Conservation (phyloP, 2,113 vertebrate species). For the Platanista minor region DNA sequence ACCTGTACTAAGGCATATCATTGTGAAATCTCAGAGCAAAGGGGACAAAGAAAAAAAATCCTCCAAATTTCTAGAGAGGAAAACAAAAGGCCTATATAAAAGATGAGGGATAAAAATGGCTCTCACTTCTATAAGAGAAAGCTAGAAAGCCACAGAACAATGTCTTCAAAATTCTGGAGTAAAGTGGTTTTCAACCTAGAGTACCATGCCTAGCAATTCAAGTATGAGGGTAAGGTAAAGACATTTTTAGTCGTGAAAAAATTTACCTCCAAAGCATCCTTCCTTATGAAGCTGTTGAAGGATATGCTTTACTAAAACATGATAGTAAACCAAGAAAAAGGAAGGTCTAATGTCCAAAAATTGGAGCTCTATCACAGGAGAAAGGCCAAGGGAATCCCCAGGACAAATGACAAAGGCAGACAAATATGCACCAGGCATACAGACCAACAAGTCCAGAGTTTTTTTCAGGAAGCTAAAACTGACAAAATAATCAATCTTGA, state of each 20-base stretch:
- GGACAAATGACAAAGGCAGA: background rate
- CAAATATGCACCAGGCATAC: background rate
- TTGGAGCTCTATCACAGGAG: background rate
- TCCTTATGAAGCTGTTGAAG: background rate
- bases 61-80: background rate
- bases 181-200: background rate
- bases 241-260: background rate
- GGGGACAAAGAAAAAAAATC: background rate
- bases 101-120: background rate
- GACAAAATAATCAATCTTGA: background rate
- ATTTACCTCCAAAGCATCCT: background rate
- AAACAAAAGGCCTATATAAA: background rate
- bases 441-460: background rate
- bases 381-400: background rate
- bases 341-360: background rate
- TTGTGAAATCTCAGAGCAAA: background rate
- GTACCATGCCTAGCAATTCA: background rate
- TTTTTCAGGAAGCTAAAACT: background rate
- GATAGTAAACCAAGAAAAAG: background rate
- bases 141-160: background rate
- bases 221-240: background rate
- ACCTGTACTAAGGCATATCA: background rate
- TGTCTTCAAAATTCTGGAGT: background rate
- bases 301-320: background rate
- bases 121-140: background rate